Percentiles rank a stretch among this genome's conserved stretches.
phyloP scores from a whole-genome alignment of 2,797 vertebrate species.

The Poecile montanus region DNA sequence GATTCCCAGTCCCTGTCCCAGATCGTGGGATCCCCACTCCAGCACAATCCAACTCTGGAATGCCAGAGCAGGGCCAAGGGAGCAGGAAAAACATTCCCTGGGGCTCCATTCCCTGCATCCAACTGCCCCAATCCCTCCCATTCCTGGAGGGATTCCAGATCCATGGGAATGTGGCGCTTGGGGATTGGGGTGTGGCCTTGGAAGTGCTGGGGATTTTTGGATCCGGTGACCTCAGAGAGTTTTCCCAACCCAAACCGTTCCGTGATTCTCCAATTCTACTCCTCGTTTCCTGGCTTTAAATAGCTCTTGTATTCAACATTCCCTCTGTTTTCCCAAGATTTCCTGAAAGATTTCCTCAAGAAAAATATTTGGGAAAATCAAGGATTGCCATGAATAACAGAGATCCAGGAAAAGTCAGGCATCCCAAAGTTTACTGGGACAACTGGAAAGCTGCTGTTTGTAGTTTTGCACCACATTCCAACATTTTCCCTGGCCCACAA shows the following conservation, averaged over 20 bases:
- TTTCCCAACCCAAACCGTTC: background rate
- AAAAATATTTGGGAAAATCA: background rate
- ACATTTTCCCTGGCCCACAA: background rate
- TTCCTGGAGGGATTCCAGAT: background rate
- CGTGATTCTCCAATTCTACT: rapidly evolving
- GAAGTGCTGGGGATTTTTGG: background rate
- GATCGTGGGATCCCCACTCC: background rate
- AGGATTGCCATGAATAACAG: background rate
- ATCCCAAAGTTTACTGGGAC: background rate
- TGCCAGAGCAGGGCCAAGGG: too few species aligned
- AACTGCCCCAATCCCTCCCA: background rate
- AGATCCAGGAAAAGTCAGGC: background rate
- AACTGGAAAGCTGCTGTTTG: background rate
- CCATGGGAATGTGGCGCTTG: rapidly evolving
- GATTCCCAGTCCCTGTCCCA: background rate
- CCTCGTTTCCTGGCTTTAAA: background rate
- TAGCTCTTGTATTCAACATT: rapidly evolving
- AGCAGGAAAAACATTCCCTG: background rate
- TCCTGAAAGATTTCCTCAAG: background rate
- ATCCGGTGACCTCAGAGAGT: rapidly evolving
- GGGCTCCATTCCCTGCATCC: background rate
- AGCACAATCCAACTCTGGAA: background rate
- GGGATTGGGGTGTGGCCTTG: background rate
- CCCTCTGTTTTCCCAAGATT: background rate
- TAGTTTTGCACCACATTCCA: background rate